Evolutionary conservation across 2,113 vertebrate species (phyloP).

Genomic region (cattle (Bos taurus)): DNA sequence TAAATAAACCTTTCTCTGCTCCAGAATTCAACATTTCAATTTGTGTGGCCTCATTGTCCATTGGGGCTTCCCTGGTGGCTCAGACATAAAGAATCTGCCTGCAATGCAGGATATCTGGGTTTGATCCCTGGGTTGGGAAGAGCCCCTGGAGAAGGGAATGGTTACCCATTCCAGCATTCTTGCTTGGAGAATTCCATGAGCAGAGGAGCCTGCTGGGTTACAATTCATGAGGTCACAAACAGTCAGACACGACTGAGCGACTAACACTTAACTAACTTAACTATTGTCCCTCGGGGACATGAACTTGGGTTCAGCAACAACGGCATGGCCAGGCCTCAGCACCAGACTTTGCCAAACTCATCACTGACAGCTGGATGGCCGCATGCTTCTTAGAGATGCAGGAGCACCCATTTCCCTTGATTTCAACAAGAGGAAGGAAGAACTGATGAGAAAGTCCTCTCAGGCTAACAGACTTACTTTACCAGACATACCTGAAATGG

Average conservation of each 20-base stretch:
- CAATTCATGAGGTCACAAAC: not conserved
- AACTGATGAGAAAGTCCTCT: not conserved
- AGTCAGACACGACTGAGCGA: not conserved
- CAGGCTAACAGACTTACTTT: not conserved
- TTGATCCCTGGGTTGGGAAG: not conserved
- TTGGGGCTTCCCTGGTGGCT: not conserved
- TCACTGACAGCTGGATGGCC: rapidly evolving
- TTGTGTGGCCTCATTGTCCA: not conserved
- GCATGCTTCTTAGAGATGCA: not conserved
- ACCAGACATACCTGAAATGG: not conserved
- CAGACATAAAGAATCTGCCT: not conserved
- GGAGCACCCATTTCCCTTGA: rapidly evolving
- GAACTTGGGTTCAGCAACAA: not conserved
- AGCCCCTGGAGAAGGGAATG: not conserved
- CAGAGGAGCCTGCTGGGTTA: not conserved
- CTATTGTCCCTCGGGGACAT: not conserved
- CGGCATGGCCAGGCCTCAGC: rapidly evolving
- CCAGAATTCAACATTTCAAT: not conserved
- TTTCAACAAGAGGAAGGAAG: not conserved
- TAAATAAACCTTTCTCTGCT: not conserved
- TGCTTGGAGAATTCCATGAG: not conserved
- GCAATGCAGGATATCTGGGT: not conserved
- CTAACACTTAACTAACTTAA: not conserved
- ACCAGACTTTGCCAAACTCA: not conserved
- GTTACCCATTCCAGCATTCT: not conserved